These are phyloP conservation scores for Phymastichus coffea DNA, from an alignment of 1,140 invertebrate species.

Conservation along the genomic window DNA sequence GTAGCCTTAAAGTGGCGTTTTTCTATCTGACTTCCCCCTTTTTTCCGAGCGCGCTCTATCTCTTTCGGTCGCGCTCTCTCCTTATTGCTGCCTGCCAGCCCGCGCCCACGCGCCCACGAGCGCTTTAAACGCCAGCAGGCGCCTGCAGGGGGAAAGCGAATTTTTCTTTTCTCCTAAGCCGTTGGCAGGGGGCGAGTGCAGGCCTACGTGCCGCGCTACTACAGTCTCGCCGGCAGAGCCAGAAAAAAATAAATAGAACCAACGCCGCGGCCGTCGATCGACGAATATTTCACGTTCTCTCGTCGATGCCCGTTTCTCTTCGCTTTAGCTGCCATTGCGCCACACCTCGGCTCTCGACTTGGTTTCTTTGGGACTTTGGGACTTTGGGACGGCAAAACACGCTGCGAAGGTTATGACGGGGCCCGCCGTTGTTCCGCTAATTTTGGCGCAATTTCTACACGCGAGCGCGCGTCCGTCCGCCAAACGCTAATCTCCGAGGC, in stretches of 20 bases:
- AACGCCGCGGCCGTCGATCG: no score
- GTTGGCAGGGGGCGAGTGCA: no score
- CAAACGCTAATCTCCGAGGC: slow-evolving; percentile 34
- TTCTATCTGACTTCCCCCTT: slow-evolving; percentile 14
- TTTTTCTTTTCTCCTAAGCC: slow-evolving; percentile 9
- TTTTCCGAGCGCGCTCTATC: neutral
- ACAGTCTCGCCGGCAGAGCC: no score
- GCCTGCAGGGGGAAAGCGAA: slow-evolving; percentile 5
- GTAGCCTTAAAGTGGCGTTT: slow-evolving; percentile 19
- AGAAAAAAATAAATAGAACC: no score
- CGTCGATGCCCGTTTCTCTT: no score
- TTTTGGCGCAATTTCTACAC: slow-evolving; percentile 37
- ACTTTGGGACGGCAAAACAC: no score
- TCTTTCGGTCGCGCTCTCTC: neutral
- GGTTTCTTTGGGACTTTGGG: no score
- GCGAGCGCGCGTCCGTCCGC: slow-evolving; percentile 28
- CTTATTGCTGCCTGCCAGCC: neutral
- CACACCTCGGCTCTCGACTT: no score
- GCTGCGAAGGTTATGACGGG: no score
- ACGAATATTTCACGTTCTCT: no score
- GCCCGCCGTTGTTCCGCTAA: slow-evolving; percentile 34
- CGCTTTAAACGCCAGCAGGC: slow-evolving; percentile 6
- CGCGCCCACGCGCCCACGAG: neutral
- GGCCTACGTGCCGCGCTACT: slow-evolving; percentile 1
- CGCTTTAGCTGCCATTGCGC: no score